Conservation (phyloP, 2,113 vertebrate species). For the Pseudolaguvia tuberculata region DNA sequence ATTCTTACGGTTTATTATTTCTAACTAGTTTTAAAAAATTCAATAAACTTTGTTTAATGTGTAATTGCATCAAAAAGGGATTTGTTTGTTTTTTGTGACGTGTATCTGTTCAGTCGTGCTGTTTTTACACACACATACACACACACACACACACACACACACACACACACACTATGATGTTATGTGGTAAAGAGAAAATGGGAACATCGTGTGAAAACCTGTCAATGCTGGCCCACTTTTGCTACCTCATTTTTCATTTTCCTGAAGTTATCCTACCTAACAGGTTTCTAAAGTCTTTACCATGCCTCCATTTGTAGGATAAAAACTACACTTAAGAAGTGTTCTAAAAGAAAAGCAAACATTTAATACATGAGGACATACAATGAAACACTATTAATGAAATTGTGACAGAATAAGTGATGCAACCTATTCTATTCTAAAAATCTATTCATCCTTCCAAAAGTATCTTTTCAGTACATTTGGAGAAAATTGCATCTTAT, state of each 20-base stretch:
- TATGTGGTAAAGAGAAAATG: constrained; percentile 25
- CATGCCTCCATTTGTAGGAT: constrained; percentile 6
- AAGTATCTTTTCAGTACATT: constrained; percentile 30
- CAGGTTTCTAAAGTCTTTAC: constrained; percentile 22
- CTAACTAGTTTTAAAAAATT: no score
- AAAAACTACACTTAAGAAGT: constrained; percentile 1
- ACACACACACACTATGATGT: constrained; percentile 20
- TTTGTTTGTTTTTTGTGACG: background rate
- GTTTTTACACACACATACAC: no score
- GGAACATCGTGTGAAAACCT: constrained; percentile 24
- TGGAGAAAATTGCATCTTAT: constrained; percentile 35
- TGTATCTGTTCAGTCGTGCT: constrained; percentile 5
- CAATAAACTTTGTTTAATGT: no score
- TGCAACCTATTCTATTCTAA: constrained; percentile 8
- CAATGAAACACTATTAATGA: constrained; percentile 1
- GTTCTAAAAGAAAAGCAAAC: background rate
- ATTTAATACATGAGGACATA: background rate
- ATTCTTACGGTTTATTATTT: no score
- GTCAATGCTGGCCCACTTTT: constrained; percentile 33
- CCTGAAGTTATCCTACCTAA: constrained; percentile 25
- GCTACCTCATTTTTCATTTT: constrained; percentile 37
- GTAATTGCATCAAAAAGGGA: no score
- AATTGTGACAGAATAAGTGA: background rate
- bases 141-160: no score
- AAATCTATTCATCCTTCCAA: constrained; percentile 41